These are phyloP conservation scores for Metalampra italica DNA, from an alignment of 2,888 invertebrate genomes.

Conservation along the genomic window DNA sequence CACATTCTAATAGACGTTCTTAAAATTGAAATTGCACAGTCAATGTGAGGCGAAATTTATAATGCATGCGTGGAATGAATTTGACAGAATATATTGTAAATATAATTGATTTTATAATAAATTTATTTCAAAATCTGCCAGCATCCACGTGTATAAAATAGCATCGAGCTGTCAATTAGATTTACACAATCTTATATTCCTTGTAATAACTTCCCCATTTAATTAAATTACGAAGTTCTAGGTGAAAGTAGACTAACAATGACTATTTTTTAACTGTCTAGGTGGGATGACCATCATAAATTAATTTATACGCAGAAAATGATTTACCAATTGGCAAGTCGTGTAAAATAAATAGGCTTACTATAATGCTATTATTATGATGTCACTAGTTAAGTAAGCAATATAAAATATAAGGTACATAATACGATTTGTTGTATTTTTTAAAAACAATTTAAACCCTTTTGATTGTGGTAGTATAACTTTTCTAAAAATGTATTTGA, in stretches of 20 bases:
- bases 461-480: no score
- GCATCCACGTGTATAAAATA: constrained; percentile 69
- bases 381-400: constrained; percentile 79
- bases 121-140: constrained; percentile 67
- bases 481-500: no score
- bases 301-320: constrained; percentile 76
- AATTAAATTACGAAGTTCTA: constrained; percentile 57
- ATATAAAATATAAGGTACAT: constrained; percentile 75
- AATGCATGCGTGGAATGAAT: constrained; percentile 63
- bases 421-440: constrained; percentile 54
- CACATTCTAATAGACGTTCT: constrained; percentile 16
- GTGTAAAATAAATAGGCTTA: constrained; percentile 79
- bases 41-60: constrained; percentile 59
- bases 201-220: constrained; percentile 60
- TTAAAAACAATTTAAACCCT: constrained; percentile 31
- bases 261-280: constrained; percentile 76
- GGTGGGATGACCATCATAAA: constrained; percentile 76
- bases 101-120: constrained; percentile 68
- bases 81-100: constrained; percentile 74
- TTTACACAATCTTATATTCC: constrained; percentile 69
- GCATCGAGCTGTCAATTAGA: constrained; percentile 73
- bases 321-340: constrained; percentile 75
- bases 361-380: constrained; percentile 76
- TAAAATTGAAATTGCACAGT: constrained; percentile 43
- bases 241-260: constrained; percentile 69